phyloP scores from a whole-genome alignment of 2,113 vertebrate genomes.

The Myotis lucifugus region DNA sequence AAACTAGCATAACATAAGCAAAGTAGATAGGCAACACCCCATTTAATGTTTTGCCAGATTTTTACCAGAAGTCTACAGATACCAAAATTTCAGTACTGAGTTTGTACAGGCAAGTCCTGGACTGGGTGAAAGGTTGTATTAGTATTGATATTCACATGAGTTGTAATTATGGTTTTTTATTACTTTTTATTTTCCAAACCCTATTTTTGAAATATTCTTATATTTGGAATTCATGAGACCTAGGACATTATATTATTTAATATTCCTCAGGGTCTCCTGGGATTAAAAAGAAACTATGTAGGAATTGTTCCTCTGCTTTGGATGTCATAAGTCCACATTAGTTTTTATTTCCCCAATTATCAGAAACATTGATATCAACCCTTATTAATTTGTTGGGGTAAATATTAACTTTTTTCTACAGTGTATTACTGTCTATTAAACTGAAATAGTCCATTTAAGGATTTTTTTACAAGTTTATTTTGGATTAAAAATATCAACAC shows the following conservation, averaged over 20 bases:
- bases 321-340: constrained; percentile 64
- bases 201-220: constrained; percentile 78
- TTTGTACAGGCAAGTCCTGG: constrained; percentile 85
- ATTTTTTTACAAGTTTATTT: constrained; percentile 77
- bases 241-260: constrained; percentile 72
- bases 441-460: constrained; percentile 76
- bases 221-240: constrained; percentile 68
- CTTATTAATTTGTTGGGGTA: constrained; percentile 69
- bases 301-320: constrained; percentile 59
- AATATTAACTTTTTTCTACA: constrained; percentile 73
- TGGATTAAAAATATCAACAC: constrained; percentile 80
- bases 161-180: constrained; percentile 81
- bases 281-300: constrained; percentile 54
- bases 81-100: constrained; percentile 79
- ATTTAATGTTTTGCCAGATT: constrained; percentile 82
- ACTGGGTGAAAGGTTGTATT: constrained; percentile 76
- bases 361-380: constrained; percentile 65
- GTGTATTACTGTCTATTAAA: constrained; percentile 79
- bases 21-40: constrained; percentile 80
- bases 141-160: constrained; percentile 76
- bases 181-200: constrained; percentile 77
- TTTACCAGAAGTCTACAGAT: constrained; percentile 82
- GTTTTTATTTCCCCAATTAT: constrained; percentile 64
- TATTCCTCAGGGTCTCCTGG: constrained; percentile 54
- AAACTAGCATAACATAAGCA: constrained; percentile 82